phyloP scores from a whole-genome alignment of 2,888 invertebrate genomes.

The Agonopterix arenella region DNA sequence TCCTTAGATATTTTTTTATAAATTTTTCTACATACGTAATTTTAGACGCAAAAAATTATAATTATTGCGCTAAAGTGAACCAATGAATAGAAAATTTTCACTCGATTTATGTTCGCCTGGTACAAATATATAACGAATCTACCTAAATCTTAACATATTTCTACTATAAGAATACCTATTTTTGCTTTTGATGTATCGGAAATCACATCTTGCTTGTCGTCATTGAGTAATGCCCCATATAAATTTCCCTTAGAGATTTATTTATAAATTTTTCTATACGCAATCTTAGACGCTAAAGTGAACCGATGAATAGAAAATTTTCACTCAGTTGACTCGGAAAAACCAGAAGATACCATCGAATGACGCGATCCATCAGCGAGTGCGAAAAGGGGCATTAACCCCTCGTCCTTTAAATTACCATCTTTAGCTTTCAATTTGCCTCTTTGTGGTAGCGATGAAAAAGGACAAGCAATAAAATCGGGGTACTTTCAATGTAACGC shows the following conservation, averaged over 20 bases:
- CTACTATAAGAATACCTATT: too few species aligned
- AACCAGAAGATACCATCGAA: conserved; percentile 48
- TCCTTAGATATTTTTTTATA: neutral
- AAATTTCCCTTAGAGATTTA: neutral
- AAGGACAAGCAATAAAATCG: conserved; percentile 49
- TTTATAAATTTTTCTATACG: neutral
- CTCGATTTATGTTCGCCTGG: conserved; percentile 2
- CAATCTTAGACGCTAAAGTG: conserved; percentile 2
- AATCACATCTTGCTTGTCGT: too few species aligned
- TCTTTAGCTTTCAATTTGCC: conserved; percentile 73
- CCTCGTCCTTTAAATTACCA: conserved; percentile 69
- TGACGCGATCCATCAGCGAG: conserved; percentile 65
- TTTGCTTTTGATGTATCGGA: too few species aligned
- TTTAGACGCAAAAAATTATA: neutral
- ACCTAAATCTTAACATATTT: too few species aligned
- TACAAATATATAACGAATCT: too few species aligned
- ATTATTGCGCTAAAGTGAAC: neutral
- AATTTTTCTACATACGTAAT: neutral
- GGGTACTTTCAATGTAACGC: conserved; percentile 24
- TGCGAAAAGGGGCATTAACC: conserved; percentile 62
- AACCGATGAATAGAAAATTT: conserved; percentile 19
- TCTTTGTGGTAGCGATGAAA: conserved; percentile 55
- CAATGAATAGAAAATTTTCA: conserved; percentile 21
- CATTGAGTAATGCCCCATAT: too few species aligned
- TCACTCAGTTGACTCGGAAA: conserved; percentile 24